Evolutionary conservation across 2,113 vertebrate genomes (phyloP).

Genomic region (Beaufortia kweichowensis): DNA sequence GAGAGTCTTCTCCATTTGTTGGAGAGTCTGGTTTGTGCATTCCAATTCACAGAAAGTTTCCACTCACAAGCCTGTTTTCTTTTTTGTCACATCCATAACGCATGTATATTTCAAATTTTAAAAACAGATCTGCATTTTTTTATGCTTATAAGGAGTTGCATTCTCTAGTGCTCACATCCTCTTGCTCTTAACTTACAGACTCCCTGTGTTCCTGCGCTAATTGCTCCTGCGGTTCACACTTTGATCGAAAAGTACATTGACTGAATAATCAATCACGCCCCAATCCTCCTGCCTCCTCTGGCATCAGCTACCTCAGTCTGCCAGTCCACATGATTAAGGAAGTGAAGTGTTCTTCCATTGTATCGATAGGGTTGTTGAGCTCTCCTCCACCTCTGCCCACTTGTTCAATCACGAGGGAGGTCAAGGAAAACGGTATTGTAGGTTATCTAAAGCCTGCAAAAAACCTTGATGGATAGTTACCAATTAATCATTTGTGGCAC

Average conservation of each 20-base stretch:
- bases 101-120: too few relatives aligned
- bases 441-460: slow-evolving; percentile 36
- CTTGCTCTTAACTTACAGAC: slow-evolving; percentile 12
- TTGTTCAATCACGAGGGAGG: slow-evolving; percentile 28
- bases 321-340: slow-evolving; percentile 48
- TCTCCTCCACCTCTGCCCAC: slow-evolving; percentile 26
- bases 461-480: slow-evolving; percentile 43
- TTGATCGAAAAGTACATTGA: slow-evolving; percentile 50
- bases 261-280: slow-evolving; percentile 48
- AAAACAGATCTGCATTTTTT: too few relatives aligned
- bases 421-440: slow-evolving; percentile 11
- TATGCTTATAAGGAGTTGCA: not conserved
- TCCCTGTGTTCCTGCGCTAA: slow-evolving; percentile 24
- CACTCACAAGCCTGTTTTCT: too few relatives aligned
- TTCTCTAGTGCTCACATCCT: not conserved
- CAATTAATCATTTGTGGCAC: slow-evolving; percentile 41
- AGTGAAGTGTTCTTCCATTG: slow-evolving; percentile 34
- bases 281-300: slow-evolving; percentile 20
- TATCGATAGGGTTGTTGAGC: slow-evolving; percentile 30
- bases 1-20: too few relatives aligned
- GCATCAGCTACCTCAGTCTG: slow-evolving; percentile 59
- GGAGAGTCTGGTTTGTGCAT: too few relatives aligned
- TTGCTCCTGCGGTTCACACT: slow-evolving; percentile 42
- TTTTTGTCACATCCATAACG: too few relatives aligned
- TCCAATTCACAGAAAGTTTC: too few relatives aligned